phyloP scores from a whole-genome alignment of 2,797 vertebrate species.

The Melanogrammus aeglefinus region DNA sequence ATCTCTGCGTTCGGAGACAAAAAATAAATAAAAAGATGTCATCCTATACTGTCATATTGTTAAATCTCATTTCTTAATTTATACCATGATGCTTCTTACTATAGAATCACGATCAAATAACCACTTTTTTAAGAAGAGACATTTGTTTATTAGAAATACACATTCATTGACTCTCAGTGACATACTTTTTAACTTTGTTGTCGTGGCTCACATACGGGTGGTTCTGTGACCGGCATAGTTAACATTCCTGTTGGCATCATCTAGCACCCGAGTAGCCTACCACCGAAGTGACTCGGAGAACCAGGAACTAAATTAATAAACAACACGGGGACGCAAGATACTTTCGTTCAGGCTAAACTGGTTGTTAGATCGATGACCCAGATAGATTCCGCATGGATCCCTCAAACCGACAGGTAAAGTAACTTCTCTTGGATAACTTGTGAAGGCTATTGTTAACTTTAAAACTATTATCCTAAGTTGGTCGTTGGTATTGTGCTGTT shows the following conservation, averaged over 20 bases:
- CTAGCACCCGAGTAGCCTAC: slow-evolving; percentile 32
- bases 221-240: slow-evolving; percentile 24
- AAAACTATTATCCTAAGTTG: background rate
- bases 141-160: background rate
- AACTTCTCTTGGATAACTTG: background rate
- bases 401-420: slow-evolving; percentile 73
- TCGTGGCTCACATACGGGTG: background rate
- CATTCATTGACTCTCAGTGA: background rate
- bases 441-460: background rate
- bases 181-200: background rate
- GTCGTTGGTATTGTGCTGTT: background rate
- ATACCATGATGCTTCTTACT: background rate
- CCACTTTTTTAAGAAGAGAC: background rate
- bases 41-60: background rate
- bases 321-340: slow-evolving; percentile 25
- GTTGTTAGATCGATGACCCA: background rate
- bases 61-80: background rate
- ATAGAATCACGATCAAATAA: background rate
- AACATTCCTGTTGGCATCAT: slow-evolving; percentile 45
- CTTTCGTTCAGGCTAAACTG: slow-evolving; percentile 1
- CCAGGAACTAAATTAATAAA: slow-evolving; percentile 55
- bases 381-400: slow-evolving; percentile 66
- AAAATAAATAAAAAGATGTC: background rate
- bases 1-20: background rate
- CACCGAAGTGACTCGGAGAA: slow-evolving; percentile 38